These are phyloP conservation scores for Acanthaster planci DNA, from an alignment of 35 echinoderm and acorn worm species.

Conservation along the genomic window DNA sequence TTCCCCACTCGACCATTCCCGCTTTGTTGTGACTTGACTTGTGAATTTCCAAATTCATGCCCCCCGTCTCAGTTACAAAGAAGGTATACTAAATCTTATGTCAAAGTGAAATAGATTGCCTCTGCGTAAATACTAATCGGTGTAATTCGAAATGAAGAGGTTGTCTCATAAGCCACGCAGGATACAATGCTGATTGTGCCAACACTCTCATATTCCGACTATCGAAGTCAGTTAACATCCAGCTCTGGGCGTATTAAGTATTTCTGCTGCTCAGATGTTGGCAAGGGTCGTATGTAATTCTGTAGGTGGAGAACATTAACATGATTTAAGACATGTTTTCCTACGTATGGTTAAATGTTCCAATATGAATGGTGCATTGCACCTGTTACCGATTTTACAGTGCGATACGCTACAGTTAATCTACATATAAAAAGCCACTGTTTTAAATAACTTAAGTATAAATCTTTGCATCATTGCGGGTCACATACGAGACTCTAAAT, in stretches of 20 bases:
- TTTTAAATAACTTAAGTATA: neutral
- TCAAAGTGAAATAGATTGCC: no score
- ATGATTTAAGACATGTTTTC: neutral
- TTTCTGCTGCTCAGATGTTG: neutral
- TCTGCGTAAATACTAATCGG: no score
- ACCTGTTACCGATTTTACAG: neutral
- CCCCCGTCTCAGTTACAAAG: no score
- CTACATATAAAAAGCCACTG: neutral
- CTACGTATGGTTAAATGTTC: neutral
- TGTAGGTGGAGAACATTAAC: neutral
- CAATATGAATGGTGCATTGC: neutral
- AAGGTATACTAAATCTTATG: no score
- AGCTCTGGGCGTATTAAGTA: neutral
- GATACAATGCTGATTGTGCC: no score
- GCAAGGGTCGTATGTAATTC: neutral
- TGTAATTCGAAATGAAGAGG: no score
- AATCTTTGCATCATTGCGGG: neutral
- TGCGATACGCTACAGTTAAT: neutral
- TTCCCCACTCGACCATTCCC: no score
- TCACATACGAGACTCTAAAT: neutral
- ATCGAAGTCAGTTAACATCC: slow-evolving; percentile 23
- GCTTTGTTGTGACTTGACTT: no score
- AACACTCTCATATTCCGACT: no score
- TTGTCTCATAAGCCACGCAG: no score
- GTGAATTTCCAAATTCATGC: no score